These are phyloP conservation scores for Pseudorhiza aurosa DNA, from an alignment of 30 jellyfish, hydroid and myxozoan species.

Conservation along the genomic window DNA sequence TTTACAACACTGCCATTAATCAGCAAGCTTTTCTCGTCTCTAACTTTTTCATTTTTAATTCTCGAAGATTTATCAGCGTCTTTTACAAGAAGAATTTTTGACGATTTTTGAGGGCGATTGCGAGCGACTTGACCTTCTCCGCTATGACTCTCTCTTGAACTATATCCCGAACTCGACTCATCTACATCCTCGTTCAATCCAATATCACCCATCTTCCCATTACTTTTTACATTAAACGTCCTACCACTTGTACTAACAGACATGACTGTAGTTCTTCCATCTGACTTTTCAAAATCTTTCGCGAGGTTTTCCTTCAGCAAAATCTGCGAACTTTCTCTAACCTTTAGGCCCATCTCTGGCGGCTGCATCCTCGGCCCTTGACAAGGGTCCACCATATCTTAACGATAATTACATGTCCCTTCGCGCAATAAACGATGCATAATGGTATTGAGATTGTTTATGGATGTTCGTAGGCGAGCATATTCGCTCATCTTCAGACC, in stretches of 20 bases:
- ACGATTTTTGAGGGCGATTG: constrained; percentile 1
- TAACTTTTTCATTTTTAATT: not conserved
- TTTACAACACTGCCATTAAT: not conserved
- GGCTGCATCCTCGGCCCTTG: not conserved
- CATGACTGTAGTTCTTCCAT: constrained; percentile 40
- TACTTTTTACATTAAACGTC: constrained; percentile 20
- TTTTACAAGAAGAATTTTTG: not conserved
- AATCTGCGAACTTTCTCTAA: constrained; percentile 14
- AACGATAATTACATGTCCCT: not conserved
- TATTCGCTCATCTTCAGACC: not conserved
- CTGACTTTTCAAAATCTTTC: not conserved
- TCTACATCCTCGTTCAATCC: constrained; percentile 45
- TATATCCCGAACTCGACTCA: constrained; percentile 77
- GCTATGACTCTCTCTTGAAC: constrained; percentile 69
- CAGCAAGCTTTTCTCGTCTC: not conserved
- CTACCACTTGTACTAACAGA: constrained; percentile 21
- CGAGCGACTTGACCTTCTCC: constrained; percentile 29
- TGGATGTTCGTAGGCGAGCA: not conserved
- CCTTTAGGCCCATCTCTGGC: constrained; percentile 57
- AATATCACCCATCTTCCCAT: constrained; percentile 5
- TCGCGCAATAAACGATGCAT: not conserved
- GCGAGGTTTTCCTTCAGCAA: not conserved
- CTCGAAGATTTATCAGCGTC: not conserved
- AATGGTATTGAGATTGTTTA: not conserved
- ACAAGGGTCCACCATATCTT: not conserved